phyloP scores from a whole-genome alignment of 37 sponge, comb jelly and placozoan genomes.

The Theonella swinhoei region DNA sequence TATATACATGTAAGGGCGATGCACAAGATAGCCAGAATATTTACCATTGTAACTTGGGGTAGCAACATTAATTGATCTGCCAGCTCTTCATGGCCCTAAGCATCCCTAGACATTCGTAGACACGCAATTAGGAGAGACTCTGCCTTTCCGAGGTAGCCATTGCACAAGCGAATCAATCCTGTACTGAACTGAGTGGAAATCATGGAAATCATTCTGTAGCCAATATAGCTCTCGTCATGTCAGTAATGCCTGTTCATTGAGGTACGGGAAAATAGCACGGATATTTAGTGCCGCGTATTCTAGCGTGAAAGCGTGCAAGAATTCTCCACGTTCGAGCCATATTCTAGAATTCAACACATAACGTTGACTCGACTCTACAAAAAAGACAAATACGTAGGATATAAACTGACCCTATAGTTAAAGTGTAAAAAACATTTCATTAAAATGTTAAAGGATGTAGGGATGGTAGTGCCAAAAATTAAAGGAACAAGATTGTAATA shows the following conservation, averaged over 20 bases:
- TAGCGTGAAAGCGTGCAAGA: not conserved
- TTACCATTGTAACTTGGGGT: too few species aligned
- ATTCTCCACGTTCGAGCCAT: too few species aligned
- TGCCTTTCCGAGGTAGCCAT: not conserved
- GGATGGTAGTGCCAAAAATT: too few species aligned
- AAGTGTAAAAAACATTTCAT: too few species aligned
- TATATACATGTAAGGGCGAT: too few species aligned
- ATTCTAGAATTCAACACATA: too few species aligned
- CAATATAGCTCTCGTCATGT: not conserved
- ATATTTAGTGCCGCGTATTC: not conserved
- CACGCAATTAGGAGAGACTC: not conserved
- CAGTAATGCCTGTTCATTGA: not conserved
- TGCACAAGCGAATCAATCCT: not conserved
- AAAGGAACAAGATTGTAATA: too few species aligned
- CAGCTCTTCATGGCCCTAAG: not conserved
- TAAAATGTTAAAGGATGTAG: too few species aligned
- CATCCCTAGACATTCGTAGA: not conserved
- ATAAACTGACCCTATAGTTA: too few species aligned
- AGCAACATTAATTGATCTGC: not conserved
- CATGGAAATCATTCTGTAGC: not conserved
- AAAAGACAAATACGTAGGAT: too few species aligned
- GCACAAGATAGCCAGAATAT: too few species aligned
- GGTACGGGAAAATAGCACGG: not conserved
- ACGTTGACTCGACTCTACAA: too few species aligned
- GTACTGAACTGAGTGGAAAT: not conserved